Evolutionary conservation across 2,797 vertebrate genomes (phyloP).

Genomic region (Sebastes trivittatus): DNA sequence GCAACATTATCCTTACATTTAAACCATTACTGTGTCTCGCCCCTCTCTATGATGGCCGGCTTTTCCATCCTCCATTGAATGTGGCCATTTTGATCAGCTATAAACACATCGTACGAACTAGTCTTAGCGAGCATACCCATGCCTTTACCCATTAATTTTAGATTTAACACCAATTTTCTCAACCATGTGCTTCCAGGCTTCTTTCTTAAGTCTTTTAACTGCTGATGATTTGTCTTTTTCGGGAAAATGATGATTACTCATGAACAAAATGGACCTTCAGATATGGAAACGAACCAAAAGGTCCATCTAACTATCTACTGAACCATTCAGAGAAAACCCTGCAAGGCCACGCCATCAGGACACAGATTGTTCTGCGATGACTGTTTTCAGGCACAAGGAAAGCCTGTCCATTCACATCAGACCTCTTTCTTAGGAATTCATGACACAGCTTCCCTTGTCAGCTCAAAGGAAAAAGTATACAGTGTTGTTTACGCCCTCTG

Average conservation of each 20-base stretch:
- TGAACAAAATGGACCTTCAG: too few relatives aligned
- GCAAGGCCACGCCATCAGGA: not conserved
- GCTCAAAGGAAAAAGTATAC: constrained; percentile 35
- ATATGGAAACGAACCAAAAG: not conserved
- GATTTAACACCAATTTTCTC: not conserved
- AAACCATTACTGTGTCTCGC: not conserved
- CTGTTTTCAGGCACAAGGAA: constrained; percentile 13
- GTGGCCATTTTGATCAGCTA: not conserved
- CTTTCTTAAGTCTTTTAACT: not conserved
- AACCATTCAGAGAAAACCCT: constrained; percentile 8
- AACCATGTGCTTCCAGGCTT: not conserved
- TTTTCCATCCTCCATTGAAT: not conserved
- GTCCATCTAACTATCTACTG: not conserved
- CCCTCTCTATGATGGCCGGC: not conserved
- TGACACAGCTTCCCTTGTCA: constrained; percentile 37
- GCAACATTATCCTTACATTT: not conserved
- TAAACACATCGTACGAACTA: not conserved
- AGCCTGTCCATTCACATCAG: constrained; percentile 20
- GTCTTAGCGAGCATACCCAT: not conserved
- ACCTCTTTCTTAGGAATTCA: not conserved
- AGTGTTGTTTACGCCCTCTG: constrained; percentile 26
- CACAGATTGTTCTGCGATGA: not conserved
- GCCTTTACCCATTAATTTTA: not conserved
- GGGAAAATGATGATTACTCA: not conserved
- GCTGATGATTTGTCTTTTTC: not conserved